Evolutionary conservation across 37 sponge, comb jelly and placozoan genomes (phyloP).

Genomic region (Oscarella lobularis): DNA sequence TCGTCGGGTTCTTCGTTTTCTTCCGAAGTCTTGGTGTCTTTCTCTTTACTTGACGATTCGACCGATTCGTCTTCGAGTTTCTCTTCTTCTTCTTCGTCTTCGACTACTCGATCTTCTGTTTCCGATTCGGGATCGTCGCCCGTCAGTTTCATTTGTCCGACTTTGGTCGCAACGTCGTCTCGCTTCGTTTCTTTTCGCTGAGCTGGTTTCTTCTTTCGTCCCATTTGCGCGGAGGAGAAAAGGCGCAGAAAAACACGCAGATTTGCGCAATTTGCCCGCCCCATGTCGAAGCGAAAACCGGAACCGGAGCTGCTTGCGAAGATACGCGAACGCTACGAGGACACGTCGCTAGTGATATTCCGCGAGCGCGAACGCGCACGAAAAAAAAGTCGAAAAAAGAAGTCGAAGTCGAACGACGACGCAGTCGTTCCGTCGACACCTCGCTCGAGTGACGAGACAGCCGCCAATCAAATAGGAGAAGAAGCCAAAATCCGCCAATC

Average conservation of each 20-base stretch:
- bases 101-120: conserved; percentile 5
- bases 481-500: not conserved
- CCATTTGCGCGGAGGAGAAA: not conserved
- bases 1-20: not conserved
- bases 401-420: too few species aligned
- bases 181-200: not conserved
- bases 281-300: not conserved
- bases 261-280: conserved; percentile 4
- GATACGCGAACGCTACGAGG: not conserved
- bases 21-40: not conserved
- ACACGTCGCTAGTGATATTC: not conserved
- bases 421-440: too few species aligned
- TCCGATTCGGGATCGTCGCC: conserved; percentile 1
- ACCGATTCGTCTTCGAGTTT: not conserved
- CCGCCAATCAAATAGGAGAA: too few species aligned
- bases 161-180: not conserved
- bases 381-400: too few species aligned
- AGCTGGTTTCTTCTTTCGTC: too few species aligned
- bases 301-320: not conserved
- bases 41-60: not conserved
- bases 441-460: too few species aligned
- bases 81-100: conserved; percentile 1
- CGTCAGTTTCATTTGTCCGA: not conserved
- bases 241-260: not conserved
- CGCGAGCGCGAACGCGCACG: not conserved